Evolutionary conservation across 1,140 invertebrate genomes (phyloP).

Genomic region (Drosophila nasuta): DNA sequence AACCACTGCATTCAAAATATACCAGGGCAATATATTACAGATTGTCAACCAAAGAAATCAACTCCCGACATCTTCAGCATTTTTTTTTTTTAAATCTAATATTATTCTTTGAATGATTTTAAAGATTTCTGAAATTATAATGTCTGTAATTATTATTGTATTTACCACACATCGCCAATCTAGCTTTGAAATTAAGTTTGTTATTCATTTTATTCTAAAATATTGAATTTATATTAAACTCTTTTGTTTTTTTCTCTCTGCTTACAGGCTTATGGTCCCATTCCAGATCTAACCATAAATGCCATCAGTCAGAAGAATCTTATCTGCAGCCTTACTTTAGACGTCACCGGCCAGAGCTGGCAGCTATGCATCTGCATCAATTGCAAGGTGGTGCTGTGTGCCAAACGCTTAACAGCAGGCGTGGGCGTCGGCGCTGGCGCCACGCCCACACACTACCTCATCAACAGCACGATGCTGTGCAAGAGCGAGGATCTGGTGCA

Average conservation of each 20-base stretch:
- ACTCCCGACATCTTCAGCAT: too few relatives aligned
- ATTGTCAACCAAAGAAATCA: too few relatives aligned
- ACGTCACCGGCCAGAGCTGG: conserved; percentile 60
- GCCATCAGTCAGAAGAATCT: conserved; percentile 58
- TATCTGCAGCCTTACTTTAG: conserved; percentile 62
- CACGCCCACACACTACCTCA: conserved; percentile 56
- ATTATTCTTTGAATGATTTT: too few relatives aligned
- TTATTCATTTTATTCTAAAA: too few relatives aligned
- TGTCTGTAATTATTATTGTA: too few relatives aligned
- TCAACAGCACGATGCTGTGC: conserved; percentile 68
- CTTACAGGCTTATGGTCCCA: conserved; percentile 71
- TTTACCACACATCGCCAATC: too few relatives aligned
- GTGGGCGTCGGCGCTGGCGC: conserved; percentile 27
- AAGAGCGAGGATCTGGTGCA: conserved; percentile 65
- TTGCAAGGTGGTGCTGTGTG: conserved; percentile 70
- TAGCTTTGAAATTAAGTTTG: too few relatives aligned
- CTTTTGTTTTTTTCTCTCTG: neutral
- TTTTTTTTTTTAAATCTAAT: too few relatives aligned
- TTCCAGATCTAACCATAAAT: conserved; percentile 66
- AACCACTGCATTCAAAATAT: too few relatives aligned
- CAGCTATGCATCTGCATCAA: conserved; percentile 71
- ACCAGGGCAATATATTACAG: too few relatives aligned
- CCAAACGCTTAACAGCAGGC: conserved; percentile 47
- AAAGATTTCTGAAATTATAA: too few relatives aligned
- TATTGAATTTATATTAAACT: neutral